Base-by-base conservation (phyloP, 2,888 invertebrate species). In the Drosophila lacicola region DNA sequence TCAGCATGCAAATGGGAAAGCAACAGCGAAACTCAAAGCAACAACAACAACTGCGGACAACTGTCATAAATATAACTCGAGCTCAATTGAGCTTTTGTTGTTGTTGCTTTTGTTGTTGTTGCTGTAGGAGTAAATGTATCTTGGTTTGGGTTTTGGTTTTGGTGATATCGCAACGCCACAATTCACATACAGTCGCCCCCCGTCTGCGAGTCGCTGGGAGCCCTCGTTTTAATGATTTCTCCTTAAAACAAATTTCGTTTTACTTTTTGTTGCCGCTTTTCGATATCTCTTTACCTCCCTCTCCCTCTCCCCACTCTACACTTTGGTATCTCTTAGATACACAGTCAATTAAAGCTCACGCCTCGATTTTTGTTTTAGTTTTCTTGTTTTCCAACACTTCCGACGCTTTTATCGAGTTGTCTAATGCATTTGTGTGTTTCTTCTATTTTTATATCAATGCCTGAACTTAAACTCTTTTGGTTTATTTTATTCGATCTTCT, bases 21-120 rank as follows among this genome's bases (percentile, higher is more conserved):
- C 54, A 42, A 19, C 70, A 85, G 79, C 70, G 58, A 70, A 65
- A 79, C 60, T 61, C 55, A 62, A 64, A 71, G 45, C 61, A 67
- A 57, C 58, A 65, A 47, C 58, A 65, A 29, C 47, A 55, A 69
- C 55, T 55, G 60, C 65, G 58, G 70, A 54, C 83, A 83, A 86
- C 84, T 86, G 87, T 86, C 87, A 82, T 86, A 86, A 82, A 82
- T 78, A 82, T 83, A 86, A 86, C 71, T 80, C 84, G 84, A 80
- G 86, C 86, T 82, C 78, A 82, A 79, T 86, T 81, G 74, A 70
- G 82, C 70, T 79, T 68, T 58, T 47, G 62, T 29, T 53, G 33
- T 39, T 64, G 49, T 25, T 25, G 25, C 1, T 25, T 6, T 2
- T 21, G 4, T 37, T 49, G 46, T 41, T 41, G 37, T 39, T 56